phyloP scores from a whole-genome alignment of 2,888 invertebrate species.

The Fragum fragum region DNA sequence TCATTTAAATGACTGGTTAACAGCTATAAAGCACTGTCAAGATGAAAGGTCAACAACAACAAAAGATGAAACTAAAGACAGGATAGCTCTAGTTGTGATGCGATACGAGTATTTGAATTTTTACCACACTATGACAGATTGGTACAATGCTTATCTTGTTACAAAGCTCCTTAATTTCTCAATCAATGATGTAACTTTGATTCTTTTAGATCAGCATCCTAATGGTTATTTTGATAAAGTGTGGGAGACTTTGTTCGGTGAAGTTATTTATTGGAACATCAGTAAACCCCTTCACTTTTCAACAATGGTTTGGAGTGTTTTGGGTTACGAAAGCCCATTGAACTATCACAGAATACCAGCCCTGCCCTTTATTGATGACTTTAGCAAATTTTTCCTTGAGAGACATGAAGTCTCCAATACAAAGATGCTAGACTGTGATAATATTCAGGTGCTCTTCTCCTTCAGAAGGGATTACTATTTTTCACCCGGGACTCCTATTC shows the following conservation, averaged over 20 bases:
- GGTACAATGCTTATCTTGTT: constrained; percentile 82
- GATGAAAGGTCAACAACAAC: not conserved
- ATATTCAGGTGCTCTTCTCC: constrained; percentile 80
- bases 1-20: constrained; percentile 56
- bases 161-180: constrained; percentile 71
- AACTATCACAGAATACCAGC: constrained; percentile 73
- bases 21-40: constrained; percentile 4
- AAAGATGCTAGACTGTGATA: constrained; percentile 75
- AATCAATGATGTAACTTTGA: constrained; percentile 75
- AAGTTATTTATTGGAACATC: constrained; percentile 71
- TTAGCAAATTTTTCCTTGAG: constrained; percentile 82
- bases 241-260: constrained; percentile 82
- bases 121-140: constrained; percentile 84
- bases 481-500: constrained; percentile 84
- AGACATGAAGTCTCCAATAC: constrained; percentile 61
- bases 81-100: constrained; percentile 72
- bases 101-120: constrained; percentile 84
- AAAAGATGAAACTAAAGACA: not conserved
- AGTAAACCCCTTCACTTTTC: constrained; percentile 68
- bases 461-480: constrained; percentile 85
- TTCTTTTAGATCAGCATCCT: constrained; percentile 83
- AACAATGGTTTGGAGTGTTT: constrained; percentile 81
- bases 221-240: constrained; percentile 79
- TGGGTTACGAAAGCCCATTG: constrained; percentile 84
- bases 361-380: constrained; percentile 81